Base-by-base conservation (phyloP, 1,140 invertebrate species). In the Solenopsis fugax region DNA sequence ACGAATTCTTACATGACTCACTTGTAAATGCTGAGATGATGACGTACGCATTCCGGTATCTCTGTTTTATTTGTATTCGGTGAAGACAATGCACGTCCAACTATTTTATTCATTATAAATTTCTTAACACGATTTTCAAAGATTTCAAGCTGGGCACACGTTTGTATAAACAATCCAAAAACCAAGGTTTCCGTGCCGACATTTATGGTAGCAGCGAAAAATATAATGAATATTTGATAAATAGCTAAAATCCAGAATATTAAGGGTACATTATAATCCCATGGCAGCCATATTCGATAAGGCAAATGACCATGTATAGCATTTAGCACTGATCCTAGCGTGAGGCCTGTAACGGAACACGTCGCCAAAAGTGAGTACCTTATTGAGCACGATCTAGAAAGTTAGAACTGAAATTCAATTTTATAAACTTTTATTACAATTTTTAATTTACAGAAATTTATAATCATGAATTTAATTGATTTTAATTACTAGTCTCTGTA, bases 91-190 rank as follows among this genome's bases (percentile, higher is more conserved):
- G 18, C 24, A n/a, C 6, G 58, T 9, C 18, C 18, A 34, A 56
- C 16, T 29, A 18, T 50, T 21, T 48, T 78, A 13, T 65, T 50
- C 16, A 16, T 34, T 50, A 78, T 37, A 16, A 50, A 65, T 65
- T 65, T 69, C 4, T 41, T 34, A 7, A 90, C 67, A 29, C 89
- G 78, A 37, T 50, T 37, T 48, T 90, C 69, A 0, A 90, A 34
- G 41, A 90, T 90, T 65, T 82, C 62, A 21, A 90, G 54, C 41
- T 90, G 90, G 10, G 77, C 82, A 12, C 89, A 88, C 0, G 87
- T 62, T 72, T 88, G 85, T 18, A 88, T 60, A 56, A 91, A 50
- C 5, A 91, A 12, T 4, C 90, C 88, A 10, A 82, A 85, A 0
- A 91, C 67, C 9, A 88, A 34, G 2, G 76, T 75, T 12, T 90